Conservation (phyloP, 2,113 vertebrate genomes). For the Syngnathus typhle region DNA sequence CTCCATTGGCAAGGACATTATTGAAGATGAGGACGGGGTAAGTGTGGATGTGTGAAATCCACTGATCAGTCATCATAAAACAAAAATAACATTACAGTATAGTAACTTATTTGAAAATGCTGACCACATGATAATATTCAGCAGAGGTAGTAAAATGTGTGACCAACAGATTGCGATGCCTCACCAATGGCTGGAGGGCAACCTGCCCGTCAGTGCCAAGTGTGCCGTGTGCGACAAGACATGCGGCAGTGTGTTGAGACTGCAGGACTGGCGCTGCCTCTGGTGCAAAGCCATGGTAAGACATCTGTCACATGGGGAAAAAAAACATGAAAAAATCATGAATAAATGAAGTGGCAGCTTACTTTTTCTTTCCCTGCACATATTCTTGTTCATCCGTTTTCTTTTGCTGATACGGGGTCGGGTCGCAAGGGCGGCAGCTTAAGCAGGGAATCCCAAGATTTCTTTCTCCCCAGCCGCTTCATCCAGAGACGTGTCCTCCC, state of each 20-base stretch:
- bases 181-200: slow-evolving; percentile 97
- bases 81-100: background rate
- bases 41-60: slow-evolving; percentile 28
- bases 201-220: slow-evolving; percentile 95
- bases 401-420: no score
- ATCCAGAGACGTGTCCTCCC: no score
- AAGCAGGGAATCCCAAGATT: no score
- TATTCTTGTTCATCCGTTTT: no score
- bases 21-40: slow-evolving; percentile 96
- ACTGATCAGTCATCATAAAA: background rate
- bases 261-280: slow-evolving; percentile 97
- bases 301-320: slow-evolving; percentile 6
- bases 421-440: no score
- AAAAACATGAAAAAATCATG: background rate
- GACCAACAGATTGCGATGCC: slow-evolving; percentile 88
- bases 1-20: slow-evolving; percentile 93
- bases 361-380: background rate
- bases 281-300: slow-evolving; percentile 98
- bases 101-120: background rate
- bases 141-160: background rate
- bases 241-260: slow-evolving; percentile 90
- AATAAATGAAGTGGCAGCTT: background rate
- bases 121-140: background rate
- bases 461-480: no score
- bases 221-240: slow-evolving; percentile 97